phyloP scores from a whole-genome alignment of 64 coral and sea anemone genomes.

The Platygyra sinensis region DNA sequence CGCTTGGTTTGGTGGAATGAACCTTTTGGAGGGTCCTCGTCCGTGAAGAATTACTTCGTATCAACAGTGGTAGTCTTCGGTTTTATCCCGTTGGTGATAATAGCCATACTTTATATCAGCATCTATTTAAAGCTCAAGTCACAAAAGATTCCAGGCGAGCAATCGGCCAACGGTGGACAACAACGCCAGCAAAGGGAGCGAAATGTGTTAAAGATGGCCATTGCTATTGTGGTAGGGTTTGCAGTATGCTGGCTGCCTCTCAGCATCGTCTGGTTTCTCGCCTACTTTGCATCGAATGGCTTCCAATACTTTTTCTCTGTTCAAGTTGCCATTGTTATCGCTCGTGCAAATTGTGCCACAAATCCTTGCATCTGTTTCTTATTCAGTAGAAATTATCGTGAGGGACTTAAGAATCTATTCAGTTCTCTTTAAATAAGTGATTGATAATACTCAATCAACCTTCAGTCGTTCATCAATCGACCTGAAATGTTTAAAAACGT shows the following conservation, averaged over 20 bases:
- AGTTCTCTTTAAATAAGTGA: background rate
- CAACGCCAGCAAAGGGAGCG: background rate
- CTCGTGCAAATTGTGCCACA: background rate
- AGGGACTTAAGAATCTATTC: background rate
- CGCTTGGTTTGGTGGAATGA: background rate
- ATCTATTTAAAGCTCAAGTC: slow-evolving; percentile 17
- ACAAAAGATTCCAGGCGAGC: slow-evolving; percentile 19
- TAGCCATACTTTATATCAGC: slow-evolving; percentile 20
- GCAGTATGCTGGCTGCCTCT: slow-evolving; percentile 5
- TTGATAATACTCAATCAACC: background rate
- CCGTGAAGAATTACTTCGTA: background rate
- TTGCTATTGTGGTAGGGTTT: slow-evolving; percentile 18
- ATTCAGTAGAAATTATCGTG: background rate
- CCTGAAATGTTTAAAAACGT: too few relatives aligned
- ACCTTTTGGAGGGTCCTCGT: background rate
- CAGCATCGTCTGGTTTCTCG: background rate
- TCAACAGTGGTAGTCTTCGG: background rate
- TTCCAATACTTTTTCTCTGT: too few relatives aligned
- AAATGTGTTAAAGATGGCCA: slow-evolving; percentile 18
- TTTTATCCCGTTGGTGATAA: background rate
- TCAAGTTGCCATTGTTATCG: background rate
- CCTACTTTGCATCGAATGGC: background rate
- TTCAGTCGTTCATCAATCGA: too few relatives aligned
- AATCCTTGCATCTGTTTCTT: slow-evolving; percentile 22
- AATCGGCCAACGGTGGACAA: background rate